A percentile compares a stretch with the other conserved stretches of the same genome.
These are phyloP conservation scores for Hycleus phaleratus DNA, from an alignment of 1,140 invertebrate genomes.

Conservation along the genomic window DNA sequence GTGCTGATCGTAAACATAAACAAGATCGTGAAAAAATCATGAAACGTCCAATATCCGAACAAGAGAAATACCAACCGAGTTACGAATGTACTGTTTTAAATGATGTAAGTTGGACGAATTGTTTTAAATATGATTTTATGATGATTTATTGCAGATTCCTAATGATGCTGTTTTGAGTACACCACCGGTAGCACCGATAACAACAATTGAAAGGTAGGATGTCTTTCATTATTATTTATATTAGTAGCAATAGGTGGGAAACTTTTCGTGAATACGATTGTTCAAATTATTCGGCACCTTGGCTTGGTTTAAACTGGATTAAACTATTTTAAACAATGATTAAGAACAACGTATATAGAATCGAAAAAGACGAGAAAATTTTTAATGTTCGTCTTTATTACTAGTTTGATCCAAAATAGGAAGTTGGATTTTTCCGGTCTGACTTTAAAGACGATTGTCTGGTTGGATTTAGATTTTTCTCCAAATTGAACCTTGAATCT, in stretches of 20 bases:
- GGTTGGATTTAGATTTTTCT: no score
- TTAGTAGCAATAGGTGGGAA: no score
- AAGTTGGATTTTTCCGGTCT: no score
- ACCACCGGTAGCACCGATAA: conserved; percentile 19
- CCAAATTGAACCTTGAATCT: no score
- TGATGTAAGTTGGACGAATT: conserved; percentile 53
- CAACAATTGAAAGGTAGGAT: conserved; percentile 31
- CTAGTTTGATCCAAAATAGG: no score
- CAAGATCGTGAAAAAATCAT: conserved; percentile 94
- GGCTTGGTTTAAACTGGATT: conserved; percentile 11
- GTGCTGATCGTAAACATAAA: conserved; percentile 95
- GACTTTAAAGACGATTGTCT: no score
- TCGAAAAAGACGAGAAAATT: neutral
- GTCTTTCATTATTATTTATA: neutral
- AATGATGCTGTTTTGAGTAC: conserved; percentile 30
- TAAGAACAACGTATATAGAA: no score
- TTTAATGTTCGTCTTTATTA: no score
- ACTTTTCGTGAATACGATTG: no score
- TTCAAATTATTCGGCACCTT: neutral
- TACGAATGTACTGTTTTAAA: conserved; percentile 92
- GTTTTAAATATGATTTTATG: neutral
- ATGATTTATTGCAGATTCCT: conserved; percentile 31
- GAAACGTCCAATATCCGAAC: conserved; percentile 73
- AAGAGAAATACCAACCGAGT: conserved; percentile 91
- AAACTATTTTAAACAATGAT: neutral